Base-by-base conservation (phyloP, 2,113 vertebrate species). In the Sylvicapra grimmia region DNA sequence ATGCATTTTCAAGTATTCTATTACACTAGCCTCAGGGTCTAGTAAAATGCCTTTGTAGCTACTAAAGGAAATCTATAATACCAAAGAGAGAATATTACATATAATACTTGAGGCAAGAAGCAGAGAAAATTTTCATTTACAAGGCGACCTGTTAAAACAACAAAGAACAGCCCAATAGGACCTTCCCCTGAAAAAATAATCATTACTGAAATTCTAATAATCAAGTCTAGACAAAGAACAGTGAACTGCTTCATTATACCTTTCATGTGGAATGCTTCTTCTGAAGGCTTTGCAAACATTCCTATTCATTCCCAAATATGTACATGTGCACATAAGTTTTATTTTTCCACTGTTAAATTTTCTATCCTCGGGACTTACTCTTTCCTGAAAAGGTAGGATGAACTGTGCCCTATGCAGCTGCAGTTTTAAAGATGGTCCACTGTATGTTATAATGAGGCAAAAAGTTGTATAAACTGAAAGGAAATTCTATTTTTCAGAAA, bases 121-220 rank as follows among this genome's bases (percentile, higher is more conserved):
- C 63, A 96, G 86, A 82, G 61, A 92, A 97, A 92, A 95, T 3
- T 59, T 94, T 90, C 97, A 96, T 90, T 98, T 97, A 97, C 80
- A 72, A 84, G 33, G 65, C n/a, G 75, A 47, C 72, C 61, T 40
- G n/a, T 49, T 80, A 89, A 0, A 96, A 95, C 96, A 97, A 95
- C 10, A 51, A 97, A 98, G 85, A 94, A 12, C 14, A 92, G 59
- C 54, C 65, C 54, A 31, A 89, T 1, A 54, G 40, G 33, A 16
- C 4, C 68, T 68, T 53, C 92, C 87, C 59, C 18, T 86, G 59
- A 85, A 56, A 97, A 98, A 98, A 94, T 8, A 49, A 53, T 95
- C 86, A 68, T 95, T 95, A 61, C 93, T 89, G 96, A 97, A 94
- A 90, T 97, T 65, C 75, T 2, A 92, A 95, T 94, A 40, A 36